Conservation (phyloP, 2,797 vertebrate species). For the Lutjanus campechanus region DNA sequence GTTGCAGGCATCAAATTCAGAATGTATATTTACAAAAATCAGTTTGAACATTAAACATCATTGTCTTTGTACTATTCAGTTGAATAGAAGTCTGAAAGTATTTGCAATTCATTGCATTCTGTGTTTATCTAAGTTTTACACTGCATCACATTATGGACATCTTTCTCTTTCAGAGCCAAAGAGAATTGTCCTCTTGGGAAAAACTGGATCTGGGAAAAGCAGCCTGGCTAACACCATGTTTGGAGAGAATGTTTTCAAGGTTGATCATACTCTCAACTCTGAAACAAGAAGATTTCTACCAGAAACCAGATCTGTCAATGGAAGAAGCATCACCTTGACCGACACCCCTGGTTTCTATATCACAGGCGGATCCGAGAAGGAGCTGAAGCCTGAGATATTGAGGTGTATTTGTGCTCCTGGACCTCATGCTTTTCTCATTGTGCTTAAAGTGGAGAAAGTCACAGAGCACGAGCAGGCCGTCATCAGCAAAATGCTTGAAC, state of each 20-base stretch:
- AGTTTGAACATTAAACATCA: too few species aligned
- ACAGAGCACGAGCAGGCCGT: conserved; percentile 7
- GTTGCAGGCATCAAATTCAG: too few species aligned
- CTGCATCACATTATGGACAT: background rate
- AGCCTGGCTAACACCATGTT: conserved; percentile 36
- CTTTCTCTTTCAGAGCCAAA: background rate
- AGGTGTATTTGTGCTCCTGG: conserved; percentile 33
- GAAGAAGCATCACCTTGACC: background rate
- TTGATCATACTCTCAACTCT: accelerated
- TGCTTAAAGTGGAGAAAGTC: conserved; percentile 26
- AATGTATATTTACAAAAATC: too few species aligned
- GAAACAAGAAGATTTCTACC: background rate
- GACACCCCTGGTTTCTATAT: background rate
- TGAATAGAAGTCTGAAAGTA: too few species aligned
- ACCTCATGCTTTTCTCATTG: conserved; percentile 16
- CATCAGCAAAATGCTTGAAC: background rate
- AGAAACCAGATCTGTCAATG: background rate
- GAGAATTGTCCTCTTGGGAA: background rate
- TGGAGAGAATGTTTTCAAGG: background rate
- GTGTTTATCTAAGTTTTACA: too few species aligned
- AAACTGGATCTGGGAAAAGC: conserved; percentile 30
- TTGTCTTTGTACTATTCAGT: too few species aligned
- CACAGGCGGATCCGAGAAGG: background rate
- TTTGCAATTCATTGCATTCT: too few species aligned
- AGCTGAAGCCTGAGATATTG: background rate